Percentiles rank a stretch among this genome's conserved stretches.
These are phyloP conservation scores for Melieria crassipennis DNA, from an alignment of 2,888 invertebrate species.

Conservation along the genomic window DNA sequence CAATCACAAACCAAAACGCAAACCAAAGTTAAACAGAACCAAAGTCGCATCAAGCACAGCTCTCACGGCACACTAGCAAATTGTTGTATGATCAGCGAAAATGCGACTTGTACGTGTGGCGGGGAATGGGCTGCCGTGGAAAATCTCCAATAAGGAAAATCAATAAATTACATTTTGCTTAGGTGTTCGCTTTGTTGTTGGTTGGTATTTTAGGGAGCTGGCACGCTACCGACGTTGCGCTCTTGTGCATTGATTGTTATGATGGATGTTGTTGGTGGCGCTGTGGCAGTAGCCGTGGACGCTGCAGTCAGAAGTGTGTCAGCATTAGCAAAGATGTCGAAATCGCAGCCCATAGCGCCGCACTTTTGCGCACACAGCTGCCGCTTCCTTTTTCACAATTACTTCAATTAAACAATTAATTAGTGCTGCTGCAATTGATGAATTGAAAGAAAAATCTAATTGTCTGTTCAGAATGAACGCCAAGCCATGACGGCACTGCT, in stretches of 20 bases:
- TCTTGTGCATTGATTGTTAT: background rate
- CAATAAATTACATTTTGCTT: conserved; percentile 36
- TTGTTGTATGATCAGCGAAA: background rate
- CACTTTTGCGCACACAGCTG: too few relatives aligned
- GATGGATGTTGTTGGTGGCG: too few relatives aligned
- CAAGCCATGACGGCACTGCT: background rate
- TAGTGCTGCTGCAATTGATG: too few relatives aligned
- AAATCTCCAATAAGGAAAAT: conserved; percentile 25
- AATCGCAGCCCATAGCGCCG: too few relatives aligned
- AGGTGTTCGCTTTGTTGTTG: background rate
- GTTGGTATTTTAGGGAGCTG: background rate
- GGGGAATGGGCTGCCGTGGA: background rate
- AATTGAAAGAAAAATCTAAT: too few relatives aligned
- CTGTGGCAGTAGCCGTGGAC: too few relatives aligned
- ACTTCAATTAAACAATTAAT: background rate
- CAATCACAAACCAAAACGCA: too few relatives aligned
- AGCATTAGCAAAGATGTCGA: too few relatives aligned
- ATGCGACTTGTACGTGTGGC: background rate
- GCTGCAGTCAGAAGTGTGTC: too few relatives aligned
- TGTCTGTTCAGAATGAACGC: background rate
- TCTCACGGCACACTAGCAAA: too few relatives aligned
- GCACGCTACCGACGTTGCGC: background rate
- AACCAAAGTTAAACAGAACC: too few relatives aligned
- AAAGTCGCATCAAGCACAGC: too few relatives aligned
- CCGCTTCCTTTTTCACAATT: background rate